phyloP scores from a whole-genome alignment of 2,888 invertebrate genomes.

The Cerastis rubricosa region DNA sequence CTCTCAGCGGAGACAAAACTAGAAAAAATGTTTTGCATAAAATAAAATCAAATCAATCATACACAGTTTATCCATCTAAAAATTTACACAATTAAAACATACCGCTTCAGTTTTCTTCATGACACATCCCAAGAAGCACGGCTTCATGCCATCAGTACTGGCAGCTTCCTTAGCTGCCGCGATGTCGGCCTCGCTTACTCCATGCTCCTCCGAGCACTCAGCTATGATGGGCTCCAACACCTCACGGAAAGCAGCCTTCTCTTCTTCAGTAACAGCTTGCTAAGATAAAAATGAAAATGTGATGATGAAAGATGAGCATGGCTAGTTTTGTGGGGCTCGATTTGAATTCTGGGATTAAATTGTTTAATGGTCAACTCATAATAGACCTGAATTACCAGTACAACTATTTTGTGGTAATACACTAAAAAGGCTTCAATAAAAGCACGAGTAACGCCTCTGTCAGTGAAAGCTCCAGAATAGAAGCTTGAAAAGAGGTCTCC shows the following conservation, averaged over 20 bases:
- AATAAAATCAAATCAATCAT: background rate
- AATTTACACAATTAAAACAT: conserved; percentile 9
- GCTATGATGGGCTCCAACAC: conserved; percentile 52
- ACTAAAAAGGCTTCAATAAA: background rate
- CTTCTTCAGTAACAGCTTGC: conserved; percentile 63
- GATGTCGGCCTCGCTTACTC: conserved; percentile 56
- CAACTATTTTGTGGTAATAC: background rate
- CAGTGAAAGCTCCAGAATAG: background rate
- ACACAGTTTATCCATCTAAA: background rate
- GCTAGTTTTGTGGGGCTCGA: background rate
- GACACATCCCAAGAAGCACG: conserved; percentile 64
- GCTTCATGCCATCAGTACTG: conserved; percentile 51
- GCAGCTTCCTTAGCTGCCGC: conserved; percentile 56
- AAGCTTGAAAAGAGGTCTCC: background rate
- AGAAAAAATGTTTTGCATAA: background rate
- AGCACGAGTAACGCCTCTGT: background rate
- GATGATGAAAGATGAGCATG: background rate
- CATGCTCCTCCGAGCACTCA: conserved; percentile 63
- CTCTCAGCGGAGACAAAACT: background rate
- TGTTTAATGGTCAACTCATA: background rate
- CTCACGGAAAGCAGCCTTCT: conserved; percentile 50
- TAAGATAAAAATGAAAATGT: background rate
- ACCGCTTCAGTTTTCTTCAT: conserved; percentile 55
- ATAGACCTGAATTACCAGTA: background rate
- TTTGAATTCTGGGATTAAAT: background rate